A percentile compares a stretch with the other conserved stretches of the same genome.
Conservation (phyloP, 2,797 vertebrate species). For the Perodicticus potto region DNA sequence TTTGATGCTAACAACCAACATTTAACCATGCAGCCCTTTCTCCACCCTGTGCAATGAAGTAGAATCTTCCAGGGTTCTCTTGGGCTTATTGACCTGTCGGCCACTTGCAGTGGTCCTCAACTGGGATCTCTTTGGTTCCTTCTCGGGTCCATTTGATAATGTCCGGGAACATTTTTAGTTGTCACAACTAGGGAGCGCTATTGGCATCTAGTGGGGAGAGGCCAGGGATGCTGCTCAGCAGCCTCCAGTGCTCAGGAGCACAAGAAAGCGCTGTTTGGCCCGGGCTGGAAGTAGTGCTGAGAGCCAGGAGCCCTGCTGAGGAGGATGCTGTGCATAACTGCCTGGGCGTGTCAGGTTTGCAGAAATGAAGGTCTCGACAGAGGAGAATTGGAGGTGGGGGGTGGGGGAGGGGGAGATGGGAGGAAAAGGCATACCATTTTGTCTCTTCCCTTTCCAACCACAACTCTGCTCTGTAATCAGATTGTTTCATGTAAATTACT, state of each 20-base stretch:
- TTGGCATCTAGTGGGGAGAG: background rate
- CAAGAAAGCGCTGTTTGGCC: background rate
- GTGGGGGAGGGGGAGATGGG: too few species aligned
- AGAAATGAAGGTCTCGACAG: background rate
- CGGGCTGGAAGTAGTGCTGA: background rate
- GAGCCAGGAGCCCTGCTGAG: background rate
- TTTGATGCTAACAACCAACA: background rate
- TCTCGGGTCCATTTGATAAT: background rate
- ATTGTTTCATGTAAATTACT: background rate
- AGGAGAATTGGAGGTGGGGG: background rate
- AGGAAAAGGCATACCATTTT: background rate
- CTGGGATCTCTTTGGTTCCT: too few species aligned
- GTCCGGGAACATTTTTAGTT: background rate
- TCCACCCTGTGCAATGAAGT: background rate
- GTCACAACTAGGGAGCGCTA: background rate
- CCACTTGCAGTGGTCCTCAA: background rate
- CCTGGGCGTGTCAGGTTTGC: background rate
- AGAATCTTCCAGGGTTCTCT: background rate
- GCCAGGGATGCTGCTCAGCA: background rate
- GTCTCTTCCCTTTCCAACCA: conserved; percentile 17
- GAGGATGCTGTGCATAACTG: background rate
- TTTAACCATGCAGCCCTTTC: background rate
- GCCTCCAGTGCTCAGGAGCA: background rate
- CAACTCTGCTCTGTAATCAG: background rate
- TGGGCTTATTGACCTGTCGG: background rate